A percentile compares a stretch with the other conserved stretches of the same genome.
Conservation (phyloP, 2,797 vertebrate genomes). For the Echeneis naucrates region DNA sequence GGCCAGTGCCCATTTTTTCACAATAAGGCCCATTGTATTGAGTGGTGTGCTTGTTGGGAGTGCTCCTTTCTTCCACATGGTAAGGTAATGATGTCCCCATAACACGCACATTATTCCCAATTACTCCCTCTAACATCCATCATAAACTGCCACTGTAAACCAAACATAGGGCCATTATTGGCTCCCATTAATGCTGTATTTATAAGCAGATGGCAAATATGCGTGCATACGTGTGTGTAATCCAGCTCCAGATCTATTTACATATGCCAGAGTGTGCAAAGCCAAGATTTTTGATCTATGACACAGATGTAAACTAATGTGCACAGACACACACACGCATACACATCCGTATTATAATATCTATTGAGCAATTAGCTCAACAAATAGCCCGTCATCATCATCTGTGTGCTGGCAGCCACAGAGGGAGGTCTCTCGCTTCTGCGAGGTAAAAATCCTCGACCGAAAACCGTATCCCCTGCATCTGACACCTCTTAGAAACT, state of each 20-base stretch:
- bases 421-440: constrained; percentile 41
- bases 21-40: neutral
- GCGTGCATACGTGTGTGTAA: constrained; percentile 16
- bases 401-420: constrained; percentile 5
- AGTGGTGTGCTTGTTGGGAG: constrained; percentile 4
- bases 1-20: neutral
- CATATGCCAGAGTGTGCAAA: constrained; percentile 50
- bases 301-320: constrained; percentile 42
- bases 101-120: constrained; percentile 82
- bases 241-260: constrained; percentile 41
- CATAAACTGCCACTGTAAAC: constrained; percentile 78
- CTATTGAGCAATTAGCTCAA: constrained; percentile 42
- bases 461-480: constrained; percentile 51
- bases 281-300: constrained; percentile 52
- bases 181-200: constrained; percentile 78
- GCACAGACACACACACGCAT: neutral
- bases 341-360: constrained; percentile 20
- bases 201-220: constrained; percentile 65
- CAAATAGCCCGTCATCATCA: constrained; percentile 45
- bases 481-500: constrained; percentile 71
- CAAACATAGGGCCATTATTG: constrained; percentile 73
- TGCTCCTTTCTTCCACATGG: constrained; percentile 60
- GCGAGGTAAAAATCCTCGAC: constrained; percentile 41
- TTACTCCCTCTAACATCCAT: constrained; percentile 80
- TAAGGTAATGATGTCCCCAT: constrained; percentile 73